A percentile compares a stretch with the other conserved stretches of the same genome.
Conservation (phyloP, 2,888 invertebrate genomes). For the Lithophane socia region DNA sequence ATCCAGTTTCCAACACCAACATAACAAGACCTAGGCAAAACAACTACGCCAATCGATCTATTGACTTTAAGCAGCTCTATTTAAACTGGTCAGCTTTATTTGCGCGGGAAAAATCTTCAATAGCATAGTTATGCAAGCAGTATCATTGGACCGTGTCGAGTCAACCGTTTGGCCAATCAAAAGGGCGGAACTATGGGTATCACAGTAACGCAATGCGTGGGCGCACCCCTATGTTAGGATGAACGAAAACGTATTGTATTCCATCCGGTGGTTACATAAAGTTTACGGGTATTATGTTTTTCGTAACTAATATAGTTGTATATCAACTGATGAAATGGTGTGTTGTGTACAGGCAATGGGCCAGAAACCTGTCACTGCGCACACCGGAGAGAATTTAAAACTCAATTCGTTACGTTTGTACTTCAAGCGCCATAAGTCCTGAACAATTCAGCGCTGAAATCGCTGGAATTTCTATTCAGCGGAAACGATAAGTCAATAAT, state of each 20-base stretch:
- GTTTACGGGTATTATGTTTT: conserved; percentile 67
- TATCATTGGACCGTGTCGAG: conserved; percentile 81
- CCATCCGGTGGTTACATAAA: conserved; percentile 74
- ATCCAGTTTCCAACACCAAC: conserved; percentile 71
- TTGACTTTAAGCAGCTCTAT: conserved; percentile 59
- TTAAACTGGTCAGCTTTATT: conserved; percentile 71
- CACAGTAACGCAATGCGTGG: conserved; percentile 85
- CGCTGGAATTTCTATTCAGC: not conserved
- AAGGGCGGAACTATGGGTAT: conserved; percentile 87
- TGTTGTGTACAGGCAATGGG: conserved; percentile 55
- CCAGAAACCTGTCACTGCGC: conserved; percentile 57
- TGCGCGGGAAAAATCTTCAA: conserved; percentile 81
- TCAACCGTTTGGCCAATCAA: conserved; percentile 78
- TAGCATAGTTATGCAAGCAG: conserved; percentile 82
- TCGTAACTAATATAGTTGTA: conserved; percentile 66
- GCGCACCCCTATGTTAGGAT: conserved; percentile 81
- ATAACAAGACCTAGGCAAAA: conserved; percentile 66
- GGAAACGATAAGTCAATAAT: not conserved
- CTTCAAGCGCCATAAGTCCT: not conserved
- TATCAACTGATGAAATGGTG: conserved; percentile 56
- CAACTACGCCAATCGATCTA: conserved; percentile 54
- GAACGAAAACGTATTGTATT: conserved; percentile 79
- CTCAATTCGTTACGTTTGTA: conserved; percentile 39
- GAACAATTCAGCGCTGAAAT: conserved; percentile 17
- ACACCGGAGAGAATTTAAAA: conserved; percentile 50